Evolutionary conservation across 2,888 invertebrate species (phyloP).

Genomic region (Brachypalpus laphriformis): DNA sequence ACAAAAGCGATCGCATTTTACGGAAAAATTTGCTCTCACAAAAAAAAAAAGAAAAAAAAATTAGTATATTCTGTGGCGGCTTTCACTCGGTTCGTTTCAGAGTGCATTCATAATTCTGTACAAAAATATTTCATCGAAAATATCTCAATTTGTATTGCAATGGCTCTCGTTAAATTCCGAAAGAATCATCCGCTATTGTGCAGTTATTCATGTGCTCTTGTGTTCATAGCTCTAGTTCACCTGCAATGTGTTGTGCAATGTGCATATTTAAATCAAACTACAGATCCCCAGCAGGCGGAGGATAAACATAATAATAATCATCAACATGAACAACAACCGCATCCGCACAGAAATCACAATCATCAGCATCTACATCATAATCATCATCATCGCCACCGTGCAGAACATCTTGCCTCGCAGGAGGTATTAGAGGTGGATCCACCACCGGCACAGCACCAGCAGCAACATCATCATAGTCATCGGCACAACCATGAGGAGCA

Average conservation of each 20-base stretch:
- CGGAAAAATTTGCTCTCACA: conserved; percentile 27
- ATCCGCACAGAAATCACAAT: conserved; percentile 68
- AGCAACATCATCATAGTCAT: conserved; percentile 73
- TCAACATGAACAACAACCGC: conserved; percentile 57
- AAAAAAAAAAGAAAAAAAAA: conserved; percentile 27
- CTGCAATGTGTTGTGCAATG: conserved; percentile 57
- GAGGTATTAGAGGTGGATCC: conserved; percentile 16
- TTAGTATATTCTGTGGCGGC: conserved; percentile 18
- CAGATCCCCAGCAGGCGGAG: conserved; percentile 42
- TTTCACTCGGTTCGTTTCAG: conserved; percentile 22
- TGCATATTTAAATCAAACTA: conserved; percentile 54
- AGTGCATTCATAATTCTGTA: conserved; percentile 23
- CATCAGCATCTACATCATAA: conserved; percentile 70
- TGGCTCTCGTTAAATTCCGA: conserved; percentile 44
- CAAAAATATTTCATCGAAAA: not conserved
- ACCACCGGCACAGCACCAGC: conserved; percentile 54
- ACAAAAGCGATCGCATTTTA: conserved; percentile 44
- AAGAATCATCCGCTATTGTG: conserved; percentile 28
- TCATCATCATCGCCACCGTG: conserved; percentile 55
- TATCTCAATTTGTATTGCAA: conserved; percentile 31
- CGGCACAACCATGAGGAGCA: conserved; percentile 61
- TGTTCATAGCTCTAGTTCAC: conserved; percentile 56
- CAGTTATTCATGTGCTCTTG: conserved; percentile 39
- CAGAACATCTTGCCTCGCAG: conserved; percentile 48
- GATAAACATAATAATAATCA: conserved; percentile 54